A percentile compares a stretch with the other conserved stretches of the same genome.
Evolutionary conservation across 2,113 vertebrate species (phyloP).

Genomic region (Grantiella picta): DNA sequence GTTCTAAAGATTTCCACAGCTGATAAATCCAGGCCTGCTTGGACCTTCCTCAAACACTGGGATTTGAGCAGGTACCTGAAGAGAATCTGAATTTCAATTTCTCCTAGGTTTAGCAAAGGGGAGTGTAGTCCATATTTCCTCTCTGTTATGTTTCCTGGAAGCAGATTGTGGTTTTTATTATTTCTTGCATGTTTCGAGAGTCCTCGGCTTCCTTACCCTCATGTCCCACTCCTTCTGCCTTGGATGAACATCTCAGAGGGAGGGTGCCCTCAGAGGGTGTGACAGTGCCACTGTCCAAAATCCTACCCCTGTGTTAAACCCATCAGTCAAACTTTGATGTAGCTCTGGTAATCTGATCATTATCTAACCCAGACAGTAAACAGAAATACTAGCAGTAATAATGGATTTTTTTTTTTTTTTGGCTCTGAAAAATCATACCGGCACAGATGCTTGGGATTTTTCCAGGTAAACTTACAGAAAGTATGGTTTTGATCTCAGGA

Average conservation of each 20-base stretch:
- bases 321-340: neutral
- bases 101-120: neutral
- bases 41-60: neutral
- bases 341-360: neutral
- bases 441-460: neutral
- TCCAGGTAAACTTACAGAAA: neutral
- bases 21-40: neutral
- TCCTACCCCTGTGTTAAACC: neutral
- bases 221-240: neutral
- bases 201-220: neutral
- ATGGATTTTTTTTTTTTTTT: neutral
- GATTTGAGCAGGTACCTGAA: neutral
- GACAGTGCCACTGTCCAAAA: neutral
- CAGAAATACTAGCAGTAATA: neutral
- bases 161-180: neutral
- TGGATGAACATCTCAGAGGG: neutral
- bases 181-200: neutral
- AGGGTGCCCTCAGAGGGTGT: neutral
- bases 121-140: neutral
- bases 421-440: neutral
- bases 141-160: neutral
- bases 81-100: neutral
- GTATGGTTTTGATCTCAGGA: neutral
- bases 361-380: neutral
- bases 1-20: neutral